Conservation (phyloP, 1,140 invertebrate genomes). For the Megalopta genalis region DNA sequence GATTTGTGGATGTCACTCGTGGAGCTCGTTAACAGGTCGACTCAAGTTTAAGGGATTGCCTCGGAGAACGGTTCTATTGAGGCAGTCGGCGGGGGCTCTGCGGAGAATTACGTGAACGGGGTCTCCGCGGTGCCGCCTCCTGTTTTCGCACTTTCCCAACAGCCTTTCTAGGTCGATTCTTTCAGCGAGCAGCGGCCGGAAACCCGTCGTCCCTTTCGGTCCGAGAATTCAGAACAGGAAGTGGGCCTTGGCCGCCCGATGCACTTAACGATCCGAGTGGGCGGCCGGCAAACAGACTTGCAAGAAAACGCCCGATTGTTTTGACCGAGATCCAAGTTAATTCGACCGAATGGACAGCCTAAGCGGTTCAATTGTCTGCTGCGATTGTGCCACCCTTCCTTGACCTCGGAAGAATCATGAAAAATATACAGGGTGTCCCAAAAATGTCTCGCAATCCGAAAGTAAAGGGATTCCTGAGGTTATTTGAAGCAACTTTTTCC, state of each 20-base stretch:
- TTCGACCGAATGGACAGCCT: background rate
- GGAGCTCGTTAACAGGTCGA: background rate
- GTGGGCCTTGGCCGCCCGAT: background rate
- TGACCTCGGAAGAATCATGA: too few species aligned
- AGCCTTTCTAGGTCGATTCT: constrained; percentile 2
- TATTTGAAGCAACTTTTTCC: too few species aligned
- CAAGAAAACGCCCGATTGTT: background rate
- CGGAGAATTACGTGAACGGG: background rate
- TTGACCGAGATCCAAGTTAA: background rate
- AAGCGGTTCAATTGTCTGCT: background rate
- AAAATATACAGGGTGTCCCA: too few species aligned
- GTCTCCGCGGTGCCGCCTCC: background rate
- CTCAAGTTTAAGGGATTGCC: background rate
- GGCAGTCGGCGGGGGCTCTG: background rate
- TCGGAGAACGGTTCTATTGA: background rate
- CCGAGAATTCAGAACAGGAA: background rate
- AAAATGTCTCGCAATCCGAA: too few species aligned
- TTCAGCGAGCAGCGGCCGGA: background rate
- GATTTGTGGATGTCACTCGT: background rate
- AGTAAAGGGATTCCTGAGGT: too few species aligned
- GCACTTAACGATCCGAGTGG: background rate
- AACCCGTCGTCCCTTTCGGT: background rate
- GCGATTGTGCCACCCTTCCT: too few species aligned
- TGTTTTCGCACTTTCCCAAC: background rate
- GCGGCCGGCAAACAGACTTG: background rate